Conservation (phyloP, 2,113 vertebrate genomes). For the Trichechus manatus region DNA sequence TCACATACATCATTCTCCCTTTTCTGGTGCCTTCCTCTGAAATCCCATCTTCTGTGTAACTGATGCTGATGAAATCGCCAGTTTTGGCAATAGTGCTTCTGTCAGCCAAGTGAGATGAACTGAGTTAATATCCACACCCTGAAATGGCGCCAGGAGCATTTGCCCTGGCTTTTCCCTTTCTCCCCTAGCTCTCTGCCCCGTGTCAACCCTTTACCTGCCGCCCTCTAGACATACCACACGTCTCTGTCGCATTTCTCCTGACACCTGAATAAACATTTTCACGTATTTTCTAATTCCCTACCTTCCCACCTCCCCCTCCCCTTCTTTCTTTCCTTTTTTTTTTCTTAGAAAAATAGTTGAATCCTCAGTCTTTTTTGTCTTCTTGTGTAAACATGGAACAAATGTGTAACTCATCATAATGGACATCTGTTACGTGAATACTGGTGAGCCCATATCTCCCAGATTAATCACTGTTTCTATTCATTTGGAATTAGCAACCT, state of each 20-base stretch:
- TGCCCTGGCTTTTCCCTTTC: constrained; percentile 65
- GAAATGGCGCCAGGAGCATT: constrained; percentile 81
- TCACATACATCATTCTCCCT: constrained; percentile 76
- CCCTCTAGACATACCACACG: constrained; percentile 21
- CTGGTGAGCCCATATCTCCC: constrained; percentile 80
- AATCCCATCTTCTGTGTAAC: constrained; percentile 73
- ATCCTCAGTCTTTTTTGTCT: constrained; percentile 73
- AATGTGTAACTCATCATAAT: constrained; percentile 88
- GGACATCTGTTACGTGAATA: constrained; percentile 87
- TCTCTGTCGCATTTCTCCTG: constrained; percentile 80
- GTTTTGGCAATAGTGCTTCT: constrained; percentile 74
- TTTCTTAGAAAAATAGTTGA: constrained; percentile 80
- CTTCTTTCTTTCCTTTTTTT: background rate
- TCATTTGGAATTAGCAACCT: constrained; percentile 84
- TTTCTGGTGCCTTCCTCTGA: constrained; percentile 66
- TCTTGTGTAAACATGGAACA: constrained; percentile 88
- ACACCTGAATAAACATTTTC: constrained; percentile 87
- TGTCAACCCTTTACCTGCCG: constrained; percentile 58
- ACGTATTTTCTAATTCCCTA: constrained; percentile 85
- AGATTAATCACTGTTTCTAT: constrained; percentile 86
- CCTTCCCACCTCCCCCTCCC: constrained; percentile 77
- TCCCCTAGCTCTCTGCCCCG: background rate
- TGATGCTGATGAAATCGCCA: constrained; percentile 74
- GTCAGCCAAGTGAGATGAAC: constrained; percentile 80
- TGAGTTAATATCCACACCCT: constrained; percentile 78